Percentiles rank a stretch among this genome's conserved stretches.
Conservation (phyloP, 2,797 vertebrate species). For the Etheostoma perlongum region DNA sequence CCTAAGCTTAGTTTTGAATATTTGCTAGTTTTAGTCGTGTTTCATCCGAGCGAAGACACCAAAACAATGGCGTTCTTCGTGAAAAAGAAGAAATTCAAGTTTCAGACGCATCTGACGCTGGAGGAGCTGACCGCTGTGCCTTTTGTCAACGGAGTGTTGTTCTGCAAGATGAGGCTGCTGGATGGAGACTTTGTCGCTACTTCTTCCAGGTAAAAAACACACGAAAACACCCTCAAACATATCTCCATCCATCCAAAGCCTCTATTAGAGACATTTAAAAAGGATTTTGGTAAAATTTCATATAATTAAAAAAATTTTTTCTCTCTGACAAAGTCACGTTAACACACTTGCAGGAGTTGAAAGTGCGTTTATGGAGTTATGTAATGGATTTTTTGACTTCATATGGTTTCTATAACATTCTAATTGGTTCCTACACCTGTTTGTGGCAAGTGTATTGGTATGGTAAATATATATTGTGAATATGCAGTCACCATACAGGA, state of each 20-base stretch:
- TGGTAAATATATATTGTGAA: background rate
- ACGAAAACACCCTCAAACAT: background rate
- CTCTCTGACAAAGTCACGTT: background rate
- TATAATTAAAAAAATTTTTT: background rate
- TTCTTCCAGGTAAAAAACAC: slow-evolving; percentile 89
- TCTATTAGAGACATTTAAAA: background rate
- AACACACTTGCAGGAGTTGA: background rate
- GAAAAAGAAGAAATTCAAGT: slow-evolving; percentile 99
- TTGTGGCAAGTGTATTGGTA: background rate
- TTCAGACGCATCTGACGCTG: slow-evolving; percentile 94
- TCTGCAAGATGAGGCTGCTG: slow-evolving; percentile 95
- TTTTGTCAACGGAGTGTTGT: slow-evolving; percentile 96
- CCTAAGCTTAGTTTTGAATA: fast-evolving
- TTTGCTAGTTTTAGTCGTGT: background rate
- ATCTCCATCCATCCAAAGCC: background rate
- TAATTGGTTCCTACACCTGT: background rate
- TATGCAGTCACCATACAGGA: background rate
- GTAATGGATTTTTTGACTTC: background rate
- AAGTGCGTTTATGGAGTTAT: background rate
- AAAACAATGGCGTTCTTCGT: slow-evolving; percentile 92
- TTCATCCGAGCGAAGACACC: background rate
- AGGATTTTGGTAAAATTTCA: background rate
- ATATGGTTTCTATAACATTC: background rate
- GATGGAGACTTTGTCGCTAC: slow-evolving; percentile 93
- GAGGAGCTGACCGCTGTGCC: slow-evolving; percentile 96